A percentile compares a stretch with the other conserved stretches of the same genome.
phyloP scores from a whole-genome alignment of 2,113 vertebrate species.

The Columba livia region DNA sequence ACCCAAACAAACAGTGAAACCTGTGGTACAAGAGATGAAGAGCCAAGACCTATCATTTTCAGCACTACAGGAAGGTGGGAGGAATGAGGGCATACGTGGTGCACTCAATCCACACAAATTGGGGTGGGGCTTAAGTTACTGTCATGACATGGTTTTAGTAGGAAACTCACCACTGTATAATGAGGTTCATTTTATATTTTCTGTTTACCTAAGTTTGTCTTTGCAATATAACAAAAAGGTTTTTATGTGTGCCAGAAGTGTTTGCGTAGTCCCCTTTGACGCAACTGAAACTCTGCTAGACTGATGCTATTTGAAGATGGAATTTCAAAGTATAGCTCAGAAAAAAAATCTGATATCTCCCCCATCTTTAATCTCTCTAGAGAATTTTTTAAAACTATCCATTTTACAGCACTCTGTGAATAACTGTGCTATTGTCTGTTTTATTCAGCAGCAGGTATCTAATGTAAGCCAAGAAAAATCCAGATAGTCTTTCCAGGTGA shows the following conservation, averaged over 20 bases:
- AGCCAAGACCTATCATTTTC: background rate
- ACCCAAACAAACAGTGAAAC: background rate
- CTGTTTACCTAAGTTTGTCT: background rate
- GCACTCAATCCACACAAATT: background rate
- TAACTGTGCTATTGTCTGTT: background rate
- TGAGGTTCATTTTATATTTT: background rate
- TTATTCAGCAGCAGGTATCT: background rate
- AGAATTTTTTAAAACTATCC: background rate
- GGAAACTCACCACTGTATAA: background rate
- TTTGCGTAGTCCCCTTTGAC: background rate
- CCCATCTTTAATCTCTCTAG: background rate
- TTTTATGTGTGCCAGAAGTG: background rate
- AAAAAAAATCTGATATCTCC: background rate
- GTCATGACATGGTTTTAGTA: background rate
- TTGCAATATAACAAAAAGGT: background rate
- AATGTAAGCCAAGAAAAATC: background rate
- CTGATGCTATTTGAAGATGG: background rate
- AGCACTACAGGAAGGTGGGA: background rate
- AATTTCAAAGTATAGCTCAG: background rate
- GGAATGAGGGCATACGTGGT: background rate
- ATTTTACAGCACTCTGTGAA: background rate
- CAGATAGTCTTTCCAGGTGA: slow-evolving; percentile 28
- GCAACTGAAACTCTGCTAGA: background rate
- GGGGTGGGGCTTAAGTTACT: background rate
- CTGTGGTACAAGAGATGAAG: background rate